Percentiles rank a stretch among this genome's conserved stretches.
Evolutionary conservation across 2,797 vertebrate genomes (phyloP).

Genomic region (Poecilia wingei): DNA sequence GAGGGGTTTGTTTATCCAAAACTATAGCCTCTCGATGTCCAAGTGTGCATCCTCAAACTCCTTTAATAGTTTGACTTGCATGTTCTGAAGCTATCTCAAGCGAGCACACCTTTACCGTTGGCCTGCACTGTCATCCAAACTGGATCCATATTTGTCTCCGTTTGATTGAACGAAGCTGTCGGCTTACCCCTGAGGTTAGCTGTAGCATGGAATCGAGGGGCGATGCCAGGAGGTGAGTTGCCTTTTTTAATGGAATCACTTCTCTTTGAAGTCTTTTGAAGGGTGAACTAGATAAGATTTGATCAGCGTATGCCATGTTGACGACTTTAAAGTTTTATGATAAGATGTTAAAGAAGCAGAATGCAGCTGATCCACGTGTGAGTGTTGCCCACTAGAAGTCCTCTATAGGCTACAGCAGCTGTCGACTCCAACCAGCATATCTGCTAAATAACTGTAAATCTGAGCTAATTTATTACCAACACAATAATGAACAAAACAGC

Average conservation of each 20-base stretch:
- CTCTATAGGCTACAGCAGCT: neutral
- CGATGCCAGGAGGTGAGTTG: neutral
- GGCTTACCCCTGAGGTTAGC: neutral
- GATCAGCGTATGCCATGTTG: neutral
- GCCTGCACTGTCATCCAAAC: neutral
- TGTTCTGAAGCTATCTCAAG: neutral
- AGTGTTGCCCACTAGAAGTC: neutral
- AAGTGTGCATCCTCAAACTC: neutral
- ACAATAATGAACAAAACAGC: neutral
- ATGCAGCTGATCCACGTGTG: neutral
- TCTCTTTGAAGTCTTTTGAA: conserved; percentile 1
- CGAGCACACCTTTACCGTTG: neutral
- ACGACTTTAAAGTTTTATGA: neutral
- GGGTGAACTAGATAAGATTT: neutral
- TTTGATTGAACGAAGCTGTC: neutral
- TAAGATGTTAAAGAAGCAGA: neutral
- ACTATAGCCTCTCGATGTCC: neutral
- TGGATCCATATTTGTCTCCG: neutral
- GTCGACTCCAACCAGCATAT: neutral
- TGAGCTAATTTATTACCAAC: neutral
- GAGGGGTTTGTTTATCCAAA: neutral
- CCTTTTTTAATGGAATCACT: neutral
- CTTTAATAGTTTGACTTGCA: neutral
- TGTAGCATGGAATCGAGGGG: neutral
- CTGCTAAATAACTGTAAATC: neutral